These are phyloP conservation scores for Artibeus lituratus DNA, from an alignment of 2,797 vertebrate genomes.

Conservation along the genomic window DNA sequence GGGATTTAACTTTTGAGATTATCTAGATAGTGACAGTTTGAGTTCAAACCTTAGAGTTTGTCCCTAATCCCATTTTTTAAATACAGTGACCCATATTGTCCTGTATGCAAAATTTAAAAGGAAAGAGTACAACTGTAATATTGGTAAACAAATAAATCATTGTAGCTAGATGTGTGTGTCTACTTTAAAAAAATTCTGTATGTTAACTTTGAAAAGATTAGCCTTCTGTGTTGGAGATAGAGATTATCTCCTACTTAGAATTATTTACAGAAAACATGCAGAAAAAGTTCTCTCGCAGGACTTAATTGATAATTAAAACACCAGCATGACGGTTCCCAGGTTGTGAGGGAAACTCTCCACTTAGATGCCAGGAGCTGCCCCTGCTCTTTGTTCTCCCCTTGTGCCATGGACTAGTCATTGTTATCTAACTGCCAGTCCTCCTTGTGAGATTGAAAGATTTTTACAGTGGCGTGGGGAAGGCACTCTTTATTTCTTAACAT, in stretches of 20 bases:
- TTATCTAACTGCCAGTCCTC: background rate
- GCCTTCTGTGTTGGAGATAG: background rate
- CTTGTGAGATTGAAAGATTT: background rate
- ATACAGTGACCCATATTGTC: background rate
- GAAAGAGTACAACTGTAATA: background rate
- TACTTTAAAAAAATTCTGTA: background rate
- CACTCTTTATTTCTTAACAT: background rate
- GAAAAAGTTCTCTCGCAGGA: background rate
- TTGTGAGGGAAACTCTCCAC: background rate
- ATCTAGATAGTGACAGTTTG: background rate
- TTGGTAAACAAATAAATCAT: background rate
- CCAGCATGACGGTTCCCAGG: background rate
- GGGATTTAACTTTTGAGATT: background rate
- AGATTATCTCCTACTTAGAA: background rate
- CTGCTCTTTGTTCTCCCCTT: background rate
- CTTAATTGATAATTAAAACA: background rate
- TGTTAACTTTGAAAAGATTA: background rate
- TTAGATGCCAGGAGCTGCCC: background rate
- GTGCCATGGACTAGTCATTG: background rate
- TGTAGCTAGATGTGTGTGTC: background rate
- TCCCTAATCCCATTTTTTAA: background rate
- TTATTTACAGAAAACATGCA: background rate
- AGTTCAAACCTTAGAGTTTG: background rate
- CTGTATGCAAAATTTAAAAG: background rate
- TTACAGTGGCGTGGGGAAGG: background rate